Evolutionary conservation across 2,797 vertebrate species (phyloP), one percentile per base, ranked within the genome.

Genomic region (Argentina silus): DNA sequence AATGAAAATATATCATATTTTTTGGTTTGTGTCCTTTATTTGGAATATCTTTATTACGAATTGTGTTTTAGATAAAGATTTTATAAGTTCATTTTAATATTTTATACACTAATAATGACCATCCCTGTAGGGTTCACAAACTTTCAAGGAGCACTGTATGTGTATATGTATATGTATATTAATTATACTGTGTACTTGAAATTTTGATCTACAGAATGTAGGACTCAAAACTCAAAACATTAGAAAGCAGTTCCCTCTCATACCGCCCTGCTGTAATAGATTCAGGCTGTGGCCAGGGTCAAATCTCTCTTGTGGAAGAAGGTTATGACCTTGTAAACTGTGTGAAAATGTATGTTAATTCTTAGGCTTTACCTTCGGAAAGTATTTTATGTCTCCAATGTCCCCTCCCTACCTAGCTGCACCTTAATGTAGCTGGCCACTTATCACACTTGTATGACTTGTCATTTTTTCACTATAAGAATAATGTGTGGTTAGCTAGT

Each of bases 281-380:
- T 87, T 77, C 85, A 87, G 85, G 75, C 82, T 88, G 87, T 78
- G 78, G 77, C 78, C 73, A 43, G 59, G 80, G 83, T 87, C 85
- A 84, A 60, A 69, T 57, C 71, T 71, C 82, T 81, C 85, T 64
- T 83, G 68, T 67, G 82, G 78, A 83, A 77, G 79, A 84, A 57
- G 72, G 79, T 87, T 87, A 88, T 83, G 87, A 82, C 81, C 87
- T 87, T 85, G 81, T 87, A 87, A 88, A 88, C 76, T 74, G 81
- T 78, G 78, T 79, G 83, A 85, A 86, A 83, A 84, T 83, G 79
- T 76, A 85, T 75, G 82, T 82, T 85, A 84, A 83, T 82, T 78
- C 77, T 81, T 74, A 53, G 12, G 50, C 72, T 78, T 51, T 74
- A 81, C 80, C 76, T 74, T 23, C 69, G 51, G 48, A 43, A 72